Evolutionary conservation across 2,113 vertebrate species (phyloP).

Genomic region (Mormoops blainvillei): DNA sequence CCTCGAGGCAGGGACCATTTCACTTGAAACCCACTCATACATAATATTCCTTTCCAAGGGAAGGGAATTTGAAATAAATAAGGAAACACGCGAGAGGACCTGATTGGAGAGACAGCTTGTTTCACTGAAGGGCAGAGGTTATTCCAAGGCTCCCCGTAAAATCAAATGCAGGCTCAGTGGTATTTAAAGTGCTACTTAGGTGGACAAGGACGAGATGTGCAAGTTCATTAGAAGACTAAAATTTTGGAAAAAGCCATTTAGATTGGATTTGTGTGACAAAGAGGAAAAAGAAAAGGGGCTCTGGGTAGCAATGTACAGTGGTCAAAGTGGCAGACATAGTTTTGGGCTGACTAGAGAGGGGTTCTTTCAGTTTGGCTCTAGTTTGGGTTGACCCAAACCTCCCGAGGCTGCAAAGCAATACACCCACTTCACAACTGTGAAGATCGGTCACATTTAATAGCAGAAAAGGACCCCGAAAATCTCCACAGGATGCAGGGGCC

Average conservation of each 20-base stretch:
- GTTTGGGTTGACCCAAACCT: not conserved
- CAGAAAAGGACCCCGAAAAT: not conserved
- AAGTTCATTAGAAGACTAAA: not conserved
- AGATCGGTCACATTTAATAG: not conserved
- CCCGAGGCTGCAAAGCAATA: not conserved
- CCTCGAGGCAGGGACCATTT: not conserved
- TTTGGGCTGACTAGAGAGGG: not conserved
- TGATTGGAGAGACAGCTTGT: not conserved
- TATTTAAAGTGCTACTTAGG: not conserved
- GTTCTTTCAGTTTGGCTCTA: not conserved
- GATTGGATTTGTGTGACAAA: not conserved
- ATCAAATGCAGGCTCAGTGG: not conserved
- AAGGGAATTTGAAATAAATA: not conserved
- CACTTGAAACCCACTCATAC: not conserved
- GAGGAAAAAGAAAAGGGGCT: not conserved
- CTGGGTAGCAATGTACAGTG: not conserved
- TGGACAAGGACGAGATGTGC: not conserved
- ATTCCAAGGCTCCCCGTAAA: not conserved
- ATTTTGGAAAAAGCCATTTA: not conserved
- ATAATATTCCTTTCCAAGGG: not conserved
- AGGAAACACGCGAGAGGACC: not conserved
- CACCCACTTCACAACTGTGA: not conserved
- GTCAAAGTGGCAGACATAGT: rapidly evolving
- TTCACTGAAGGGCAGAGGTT: not conserved
- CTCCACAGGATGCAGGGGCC: not conserved